These are phyloP conservation scores for Suricata suricatta DNA, from an alignment of 2,113 vertebrate genomes.

Conservation along the genomic window DNA sequence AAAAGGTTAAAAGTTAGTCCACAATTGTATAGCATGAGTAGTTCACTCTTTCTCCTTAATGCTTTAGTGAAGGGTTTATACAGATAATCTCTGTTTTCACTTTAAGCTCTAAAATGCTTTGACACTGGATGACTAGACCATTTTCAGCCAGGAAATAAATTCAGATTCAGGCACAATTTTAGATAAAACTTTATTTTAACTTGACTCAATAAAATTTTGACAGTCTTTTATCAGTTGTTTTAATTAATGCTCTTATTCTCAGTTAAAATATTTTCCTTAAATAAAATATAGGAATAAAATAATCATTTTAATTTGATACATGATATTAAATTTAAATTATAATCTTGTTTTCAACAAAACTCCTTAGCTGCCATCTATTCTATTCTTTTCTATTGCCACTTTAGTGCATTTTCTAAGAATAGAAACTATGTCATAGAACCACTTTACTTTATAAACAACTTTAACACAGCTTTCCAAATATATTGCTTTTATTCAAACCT, in stretches of 20 bases:
- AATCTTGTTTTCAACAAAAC: neutral
- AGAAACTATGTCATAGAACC: neutral
- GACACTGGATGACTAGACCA: neutral
- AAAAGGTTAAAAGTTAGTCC: neutral
- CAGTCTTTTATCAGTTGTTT: neutral
- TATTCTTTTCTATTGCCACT: neutral
- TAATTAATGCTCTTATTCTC: neutral
- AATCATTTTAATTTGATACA: neutral
- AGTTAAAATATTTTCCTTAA: neutral
- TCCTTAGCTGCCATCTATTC: neutral
- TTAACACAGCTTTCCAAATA: conserved; percentile 45
- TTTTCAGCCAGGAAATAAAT: conserved; percentile 32
- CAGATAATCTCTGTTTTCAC: neutral
- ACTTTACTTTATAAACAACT: neutral
- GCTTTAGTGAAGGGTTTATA: neutral
- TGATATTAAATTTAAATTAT: neutral
- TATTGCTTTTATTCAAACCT: conserved; percentile 42
- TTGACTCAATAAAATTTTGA: conserved; percentile 29
- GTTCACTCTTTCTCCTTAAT: neutral
- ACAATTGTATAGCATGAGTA: neutral
- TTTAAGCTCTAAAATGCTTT: neutral
- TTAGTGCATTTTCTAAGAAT: neutral
- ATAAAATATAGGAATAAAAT: neutral
- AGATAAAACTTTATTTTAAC: neutral
- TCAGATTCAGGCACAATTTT: neutral